Evolutionary conservation across 2,113 vertebrate genomes (phyloP).

Genomic region (Prionailurus bengalensis): DNA sequence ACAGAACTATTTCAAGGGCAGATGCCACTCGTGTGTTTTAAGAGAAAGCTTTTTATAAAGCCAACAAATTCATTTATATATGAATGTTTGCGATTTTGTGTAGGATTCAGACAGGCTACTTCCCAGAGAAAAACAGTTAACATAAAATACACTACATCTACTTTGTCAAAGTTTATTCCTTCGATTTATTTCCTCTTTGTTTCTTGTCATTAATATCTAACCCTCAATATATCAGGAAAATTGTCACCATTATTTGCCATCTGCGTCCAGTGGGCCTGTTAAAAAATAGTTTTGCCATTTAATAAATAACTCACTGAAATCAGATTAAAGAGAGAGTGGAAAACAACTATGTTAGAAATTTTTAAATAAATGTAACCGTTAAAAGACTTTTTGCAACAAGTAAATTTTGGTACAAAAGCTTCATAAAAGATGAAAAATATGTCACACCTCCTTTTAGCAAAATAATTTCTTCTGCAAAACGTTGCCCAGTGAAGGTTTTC

Average conservation of each 20-base stretch:
- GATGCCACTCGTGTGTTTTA: background rate
- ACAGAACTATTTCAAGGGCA: background rate
- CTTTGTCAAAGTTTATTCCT: background rate
- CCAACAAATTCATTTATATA: background rate
- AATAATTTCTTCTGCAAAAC: background rate
- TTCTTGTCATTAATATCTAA: background rate
- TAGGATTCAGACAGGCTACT: background rate
- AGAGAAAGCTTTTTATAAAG: background rate
- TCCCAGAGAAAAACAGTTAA: background rate
- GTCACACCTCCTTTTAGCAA: background rate
- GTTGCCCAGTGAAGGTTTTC: background rate
- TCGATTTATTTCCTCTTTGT: background rate
- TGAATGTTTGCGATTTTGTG: background rate
- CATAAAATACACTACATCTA: background rate
- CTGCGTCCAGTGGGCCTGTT: background rate
- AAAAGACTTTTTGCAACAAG: background rate
- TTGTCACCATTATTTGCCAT: background rate
- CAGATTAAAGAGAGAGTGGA: background rate
- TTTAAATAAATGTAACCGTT: conserved; percentile 37
- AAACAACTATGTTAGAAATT: background rate
- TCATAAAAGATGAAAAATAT: conserved; percentile 22
- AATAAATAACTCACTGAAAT: background rate
- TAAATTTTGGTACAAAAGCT: background rate
- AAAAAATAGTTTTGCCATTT: conserved; percentile 42
- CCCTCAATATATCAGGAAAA: background rate